Evolutionary conservation across 2,797 vertebrate species (phyloP), one percentile per base, ranked within the genome.

Genomic region (Tokudaia muenninki): DNA sequence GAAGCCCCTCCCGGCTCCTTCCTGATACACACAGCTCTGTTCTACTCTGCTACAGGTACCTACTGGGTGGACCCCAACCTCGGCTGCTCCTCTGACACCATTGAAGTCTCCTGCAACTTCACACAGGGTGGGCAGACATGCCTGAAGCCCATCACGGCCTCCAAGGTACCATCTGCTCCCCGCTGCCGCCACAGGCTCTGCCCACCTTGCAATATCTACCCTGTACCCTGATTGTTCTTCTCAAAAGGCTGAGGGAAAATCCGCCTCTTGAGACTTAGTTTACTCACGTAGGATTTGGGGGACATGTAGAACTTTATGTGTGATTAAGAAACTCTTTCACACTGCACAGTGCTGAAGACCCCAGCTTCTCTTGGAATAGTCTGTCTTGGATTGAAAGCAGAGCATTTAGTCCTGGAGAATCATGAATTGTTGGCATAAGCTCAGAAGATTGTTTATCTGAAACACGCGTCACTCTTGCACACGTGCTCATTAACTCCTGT

Each of bases 21-120:
- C 50, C 44, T 7, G 59, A n/a, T 0, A 11, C 4, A 6, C 4
- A 9, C 29, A 13, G 79, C 37, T 37, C 10, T 41, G 13, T 81
- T 31, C 2, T 31, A 19, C 34, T 57, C 72, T 6, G 0, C 0
- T 92, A 44, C 96, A 99, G 99, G 99, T 95, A 99, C 98, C 96
- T 99, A 99, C 98, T 99, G 99, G 99, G 99, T 99, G 37, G 99
- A 99, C 98, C 99, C 99, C 6, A 99, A 99, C 90, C 99, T 99
- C 0, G 99, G 99, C 98, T 99, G 99, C 84, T 98, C 99, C 0
- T 99, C 99, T 0, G 99, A 99, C 98, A 99, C 99, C 87, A 99
- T 99, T 0, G 99, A 99, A 97, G 99, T 99, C 98, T 99, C 97
- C 61, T 99, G 99, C 93, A 99, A 99, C 98, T 99, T 99, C 98